Percentiles rank a stretch among this genome's conserved stretches.
Evolutionary conservation across 2,113 vertebrate species (phyloP).

Genomic region (Climacteris rufus): DNA sequence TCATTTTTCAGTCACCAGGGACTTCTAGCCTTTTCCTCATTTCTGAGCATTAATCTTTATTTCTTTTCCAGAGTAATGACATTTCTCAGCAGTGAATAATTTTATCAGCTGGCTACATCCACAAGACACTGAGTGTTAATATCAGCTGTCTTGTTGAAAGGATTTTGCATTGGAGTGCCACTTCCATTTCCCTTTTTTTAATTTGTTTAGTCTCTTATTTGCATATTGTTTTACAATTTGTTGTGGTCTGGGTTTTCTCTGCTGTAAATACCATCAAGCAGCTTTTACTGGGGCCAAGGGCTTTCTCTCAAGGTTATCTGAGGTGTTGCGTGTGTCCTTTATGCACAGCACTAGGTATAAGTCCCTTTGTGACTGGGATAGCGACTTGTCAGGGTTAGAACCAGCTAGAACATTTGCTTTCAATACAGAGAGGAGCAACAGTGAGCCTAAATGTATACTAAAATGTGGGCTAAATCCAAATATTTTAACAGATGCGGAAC

Average conservation of each 20-base stretch:
- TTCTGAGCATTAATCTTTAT: conserved; percentile 45
- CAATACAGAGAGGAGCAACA: neutral
- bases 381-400: neutral
- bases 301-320: neutral
- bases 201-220: neutral
- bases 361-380: neutral
- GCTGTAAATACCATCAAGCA: neutral
- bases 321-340: neutral
- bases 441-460: neutral
- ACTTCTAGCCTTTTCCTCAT: conserved; percentile 17
- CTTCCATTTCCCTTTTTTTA: neutral
- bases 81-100: conserved; percentile 25
- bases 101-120: conserved; percentile 15
- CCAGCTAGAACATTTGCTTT: neutral
- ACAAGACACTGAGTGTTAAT: neutral
- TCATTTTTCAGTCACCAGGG: conserved; percentile 35
- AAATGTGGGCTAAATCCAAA: neutral
- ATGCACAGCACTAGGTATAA: neutral
- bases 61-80: conserved; percentile 26
- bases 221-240: neutral
- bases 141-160: neutral
- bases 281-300: neutral
- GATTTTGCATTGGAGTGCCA: neutral
- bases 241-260: neutral
- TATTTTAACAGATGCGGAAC: neutral